Percentiles rank a stretch among this genome's conserved stretches.
Conservation (phyloP, 1,140 invertebrate genomes). For the Phymastichus coffea region DNA sequence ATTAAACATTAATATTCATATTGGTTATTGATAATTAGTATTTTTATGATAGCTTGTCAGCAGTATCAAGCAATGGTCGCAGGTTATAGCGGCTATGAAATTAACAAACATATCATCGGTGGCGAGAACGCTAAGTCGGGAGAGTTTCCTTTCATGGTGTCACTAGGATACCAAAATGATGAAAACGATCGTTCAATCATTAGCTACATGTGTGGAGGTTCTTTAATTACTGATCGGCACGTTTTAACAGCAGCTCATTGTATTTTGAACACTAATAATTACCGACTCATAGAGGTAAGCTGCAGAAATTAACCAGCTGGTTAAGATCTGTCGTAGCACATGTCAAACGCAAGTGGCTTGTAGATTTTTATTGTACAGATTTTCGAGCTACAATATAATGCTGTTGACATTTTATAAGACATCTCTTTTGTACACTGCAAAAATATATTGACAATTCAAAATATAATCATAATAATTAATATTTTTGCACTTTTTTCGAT, state of each 20-base stretch:
- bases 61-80: constrained; percentile 42
- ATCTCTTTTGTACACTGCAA: background rate
- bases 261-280: constrained; percentile 53
- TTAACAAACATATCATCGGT: constrained; percentile 38
- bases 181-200: constrained; percentile 25
- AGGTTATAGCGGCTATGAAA: background rate
- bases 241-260: constrained; percentile 86
- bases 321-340: too few species aligned
- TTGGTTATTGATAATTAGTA: background rate
- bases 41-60: constrained; percentile 39
- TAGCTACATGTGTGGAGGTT: constrained; percentile 75
- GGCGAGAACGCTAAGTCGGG: constrained; percentile 31
- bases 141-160: constrained; percentile 48
- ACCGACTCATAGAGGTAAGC: constrained; percentile 40
- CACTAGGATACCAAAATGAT: constrained; percentile 41
- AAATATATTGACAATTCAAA: background rate
- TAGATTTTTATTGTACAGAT: background rate
- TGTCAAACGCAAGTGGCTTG: background rate
- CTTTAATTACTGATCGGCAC: constrained; percentile 71
- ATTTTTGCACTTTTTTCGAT: too few species aligned
- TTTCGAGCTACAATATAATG: background rate
- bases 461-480: background rate
- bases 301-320: background rate
- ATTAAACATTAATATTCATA: too few species aligned
- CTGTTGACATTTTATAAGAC: background rate